These are phyloP conservation scores for Eupeodes corollae DNA, from an alignment of 1,140 invertebrate species.

Conservation along the genomic window DNA sequence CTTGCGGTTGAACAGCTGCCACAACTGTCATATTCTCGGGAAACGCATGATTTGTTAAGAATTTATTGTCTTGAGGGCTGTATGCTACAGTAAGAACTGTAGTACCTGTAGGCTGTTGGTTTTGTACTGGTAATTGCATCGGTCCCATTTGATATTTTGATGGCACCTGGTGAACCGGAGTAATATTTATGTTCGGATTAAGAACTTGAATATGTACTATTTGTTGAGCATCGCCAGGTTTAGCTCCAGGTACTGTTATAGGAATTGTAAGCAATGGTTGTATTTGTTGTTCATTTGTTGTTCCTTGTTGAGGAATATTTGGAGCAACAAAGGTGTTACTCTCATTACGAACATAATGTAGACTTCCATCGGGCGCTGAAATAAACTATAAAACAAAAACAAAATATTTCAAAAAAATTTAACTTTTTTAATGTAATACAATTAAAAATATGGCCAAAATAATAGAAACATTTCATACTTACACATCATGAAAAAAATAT, in stretches of 20 bases:
- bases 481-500: no score
- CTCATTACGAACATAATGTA: background rate
- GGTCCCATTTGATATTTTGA: constrained; percentile 54
- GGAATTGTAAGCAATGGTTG: constrained; percentile 60
- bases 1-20: constrained; percentile 51
- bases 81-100: constrained; percentile 63
- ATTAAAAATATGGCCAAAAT: no score
- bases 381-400: background rate
- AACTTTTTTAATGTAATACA: no score
- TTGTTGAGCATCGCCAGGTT: constrained; percentile 60
- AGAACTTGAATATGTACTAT: constrained; percentile 67
- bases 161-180: constrained; percentile 40
- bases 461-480: no score
- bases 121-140: constrained; percentile 55
- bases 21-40: constrained; percentile 52
- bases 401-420: no score
- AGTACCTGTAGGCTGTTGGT: constrained; percentile 45
- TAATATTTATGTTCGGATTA: constrained; percentile 38
- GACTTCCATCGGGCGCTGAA: no score
- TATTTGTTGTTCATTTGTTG: constrained; percentile 34
- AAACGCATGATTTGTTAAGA: constrained; percentile 32
- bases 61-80: constrained; percentile 43
- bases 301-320: constrained; percentile 1
- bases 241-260: constrained; percentile 58
- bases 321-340: background rate